phyloP scores from a whole-genome alignment of 2,113 vertebrate species.

The Lonchura striata region DNA sequence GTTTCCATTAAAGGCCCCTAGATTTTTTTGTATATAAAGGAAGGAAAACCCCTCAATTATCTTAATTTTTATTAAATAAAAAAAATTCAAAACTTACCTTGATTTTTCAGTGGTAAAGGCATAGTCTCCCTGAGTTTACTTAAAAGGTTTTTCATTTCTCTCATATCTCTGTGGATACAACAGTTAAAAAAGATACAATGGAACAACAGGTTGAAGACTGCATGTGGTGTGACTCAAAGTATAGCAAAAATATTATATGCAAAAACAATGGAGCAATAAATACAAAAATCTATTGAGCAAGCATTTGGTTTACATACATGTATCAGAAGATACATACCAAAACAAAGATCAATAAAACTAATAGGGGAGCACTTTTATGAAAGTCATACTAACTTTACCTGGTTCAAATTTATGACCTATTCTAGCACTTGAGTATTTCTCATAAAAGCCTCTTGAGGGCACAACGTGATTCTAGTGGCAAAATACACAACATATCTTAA shows the following conservation, averaged over 20 bases:
- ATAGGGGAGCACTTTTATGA: neutral
- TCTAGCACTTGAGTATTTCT: neutral
- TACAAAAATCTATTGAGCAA: neutral
- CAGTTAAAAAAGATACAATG: slow-evolving; percentile 19
- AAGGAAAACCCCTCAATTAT: neutral
- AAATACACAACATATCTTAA: neutral
- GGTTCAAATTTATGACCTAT: neutral
- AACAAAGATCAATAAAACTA: neutral
- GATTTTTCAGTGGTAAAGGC: slow-evolving; percentile 99
- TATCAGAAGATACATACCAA: neutral
- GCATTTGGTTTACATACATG: neutral
- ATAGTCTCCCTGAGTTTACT: slow-evolving; percentile 99
- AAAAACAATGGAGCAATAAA: neutral
- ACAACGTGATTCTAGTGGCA: neutral
- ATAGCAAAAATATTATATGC: neutral
- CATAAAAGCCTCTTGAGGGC: neutral
- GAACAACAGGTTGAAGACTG: neutral
- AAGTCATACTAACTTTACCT: neutral
- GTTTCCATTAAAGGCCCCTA: neutral
- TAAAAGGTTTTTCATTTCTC: slow-evolving; percentile 99
- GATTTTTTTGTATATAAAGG: neutral
- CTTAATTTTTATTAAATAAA: neutral
- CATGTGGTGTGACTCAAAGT: neutral
- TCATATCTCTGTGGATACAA: slow-evolving; percentile 86
- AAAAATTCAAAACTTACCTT: slow-evolving; percentile 80